These are phyloP conservation scores for Drosophila phalerata DNA, from an alignment of 2,888 invertebrate genomes.

Conservation along the genomic window DNA sequence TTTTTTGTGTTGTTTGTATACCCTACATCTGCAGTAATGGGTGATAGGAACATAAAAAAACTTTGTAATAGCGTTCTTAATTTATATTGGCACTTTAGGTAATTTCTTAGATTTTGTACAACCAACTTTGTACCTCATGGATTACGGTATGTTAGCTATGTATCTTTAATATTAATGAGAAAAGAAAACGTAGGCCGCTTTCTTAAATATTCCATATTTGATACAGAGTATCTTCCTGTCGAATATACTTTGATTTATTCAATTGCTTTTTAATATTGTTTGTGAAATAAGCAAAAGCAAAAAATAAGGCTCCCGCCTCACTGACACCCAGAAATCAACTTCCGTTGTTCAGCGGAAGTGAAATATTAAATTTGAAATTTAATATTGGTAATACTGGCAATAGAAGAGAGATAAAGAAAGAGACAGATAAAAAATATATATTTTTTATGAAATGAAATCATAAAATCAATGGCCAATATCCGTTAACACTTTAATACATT, in stretches of 20 bases:
- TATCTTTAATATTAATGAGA: not conserved
- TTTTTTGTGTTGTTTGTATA: slow-evolving; percentile 23
- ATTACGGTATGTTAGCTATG: too few relatives aligned
- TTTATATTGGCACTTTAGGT: not conserved
- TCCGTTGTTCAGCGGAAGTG: slow-evolving; percentile 60
- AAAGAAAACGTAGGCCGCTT: not conserved
- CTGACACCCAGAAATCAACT: slow-evolving; percentile 46
- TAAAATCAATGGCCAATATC: slow-evolving; percentile 64
- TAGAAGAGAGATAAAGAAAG: not conserved
- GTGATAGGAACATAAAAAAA: not conserved
- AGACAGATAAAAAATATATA: slow-evolving; percentile 38
- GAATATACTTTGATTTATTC: not conserved
- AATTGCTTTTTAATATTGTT: slow-evolving; percentile 1
- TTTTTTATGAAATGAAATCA: slow-evolving; percentile 52
- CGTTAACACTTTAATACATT: slow-evolving; percentile 53
- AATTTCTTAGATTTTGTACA: not conserved
- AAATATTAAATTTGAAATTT: slow-evolving; percentile 62
- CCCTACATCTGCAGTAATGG: not conserved
- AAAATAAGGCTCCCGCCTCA: slow-evolving; percentile 18
- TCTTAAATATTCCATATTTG: not conserved
- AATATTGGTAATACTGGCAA: slow-evolving; percentile 40
- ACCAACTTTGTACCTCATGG: not conserved
- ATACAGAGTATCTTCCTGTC: slow-evolving; percentile 8
- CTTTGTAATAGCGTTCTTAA: not conserved
- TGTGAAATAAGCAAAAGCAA: slow-evolving; percentile 36